Percentiles rank a stretch among this genome's conserved stretches.
phyloP scores from a whole-genome alignment of 64 coral and sea anemone species.

The Porites lutea region DNA sequence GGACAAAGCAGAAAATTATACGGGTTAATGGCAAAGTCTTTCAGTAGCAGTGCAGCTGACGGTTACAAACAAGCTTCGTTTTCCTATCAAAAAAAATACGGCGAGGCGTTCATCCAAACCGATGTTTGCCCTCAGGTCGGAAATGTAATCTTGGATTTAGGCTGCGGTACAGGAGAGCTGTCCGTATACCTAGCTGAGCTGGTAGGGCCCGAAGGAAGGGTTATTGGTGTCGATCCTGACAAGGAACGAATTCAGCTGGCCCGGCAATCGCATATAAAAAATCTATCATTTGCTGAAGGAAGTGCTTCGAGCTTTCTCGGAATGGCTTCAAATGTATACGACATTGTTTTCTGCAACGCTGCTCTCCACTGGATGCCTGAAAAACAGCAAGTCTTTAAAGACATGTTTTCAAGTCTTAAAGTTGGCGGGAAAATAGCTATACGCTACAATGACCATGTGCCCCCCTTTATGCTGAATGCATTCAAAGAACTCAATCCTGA shows the following conservation, averaged over 20 bases:
- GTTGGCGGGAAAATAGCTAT: background rate
- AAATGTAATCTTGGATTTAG: no score
- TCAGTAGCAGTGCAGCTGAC: background rate
- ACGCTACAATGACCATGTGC: background rate
- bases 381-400: background rate
- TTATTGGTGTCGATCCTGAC: no score
- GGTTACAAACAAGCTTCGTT: background rate
- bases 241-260: background rate
- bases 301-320: background rate
- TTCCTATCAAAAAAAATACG: background rate
- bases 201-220: no score
- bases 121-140: no score
- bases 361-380: slow-evolving; percentile 42
- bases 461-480: background rate
- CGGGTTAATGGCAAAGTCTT: background rate
- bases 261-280: background rate
- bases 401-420: slow-evolving; percentile 16
- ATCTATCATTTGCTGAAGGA: slow-evolving; percentile 31
- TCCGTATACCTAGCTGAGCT: no score
- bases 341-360: slow-evolving; percentile 31
- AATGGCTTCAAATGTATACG: background rate
- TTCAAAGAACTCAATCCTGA: background rate
- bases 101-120: background rate
- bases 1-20: no score
- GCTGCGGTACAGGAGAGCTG: no score